phyloP scores from a whole-genome alignment of 2,888 invertebrate genomes.

The Lepidocyrtinus sp. region DNA sequence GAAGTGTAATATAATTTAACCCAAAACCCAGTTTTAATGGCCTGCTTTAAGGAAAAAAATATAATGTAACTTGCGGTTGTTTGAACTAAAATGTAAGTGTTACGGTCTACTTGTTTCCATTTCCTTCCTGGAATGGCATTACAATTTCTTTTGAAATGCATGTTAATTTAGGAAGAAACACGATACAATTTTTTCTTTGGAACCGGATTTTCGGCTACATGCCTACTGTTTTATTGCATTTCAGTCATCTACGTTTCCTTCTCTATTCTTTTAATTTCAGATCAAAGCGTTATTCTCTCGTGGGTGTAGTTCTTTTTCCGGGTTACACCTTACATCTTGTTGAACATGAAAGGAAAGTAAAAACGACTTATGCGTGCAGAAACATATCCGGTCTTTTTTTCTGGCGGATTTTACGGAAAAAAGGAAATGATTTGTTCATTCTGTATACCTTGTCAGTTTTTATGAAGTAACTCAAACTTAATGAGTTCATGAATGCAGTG shows the following conservation, averaged over 20 bases:
- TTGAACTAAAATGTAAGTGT: neutral
- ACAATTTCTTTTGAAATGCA: neutral
- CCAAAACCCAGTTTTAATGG: neutral
- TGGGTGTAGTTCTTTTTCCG: neutral
- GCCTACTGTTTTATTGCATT: neutral
- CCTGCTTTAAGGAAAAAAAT: neutral
- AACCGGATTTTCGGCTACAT: neutral
- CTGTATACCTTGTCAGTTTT: neutral
- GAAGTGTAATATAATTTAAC: neutral
- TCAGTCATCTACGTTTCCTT: neutral
- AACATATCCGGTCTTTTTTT: neutral
- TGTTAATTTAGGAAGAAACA: neutral
- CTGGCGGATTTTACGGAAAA: neutral
- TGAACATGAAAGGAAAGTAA: constrained; percentile 14
- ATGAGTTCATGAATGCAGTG: neutral
- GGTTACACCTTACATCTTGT: constrained; percentile 14
- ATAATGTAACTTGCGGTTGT: neutral
- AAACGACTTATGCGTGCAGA: neutral
- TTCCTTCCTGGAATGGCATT: neutral
- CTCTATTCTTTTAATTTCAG: neutral
- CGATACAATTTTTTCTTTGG: too few species aligned
- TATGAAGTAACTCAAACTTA: neutral
- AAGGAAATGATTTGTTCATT: neutral
- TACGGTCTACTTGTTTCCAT: neutral
- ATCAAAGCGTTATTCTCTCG: neutral